A percentile compares a stretch with the other conserved stretches of the same genome.
These are phyloP conservation scores for Lota lota DNA, from an alignment of 2,113 vertebrate species.

Conservation along the genomic window DNA sequence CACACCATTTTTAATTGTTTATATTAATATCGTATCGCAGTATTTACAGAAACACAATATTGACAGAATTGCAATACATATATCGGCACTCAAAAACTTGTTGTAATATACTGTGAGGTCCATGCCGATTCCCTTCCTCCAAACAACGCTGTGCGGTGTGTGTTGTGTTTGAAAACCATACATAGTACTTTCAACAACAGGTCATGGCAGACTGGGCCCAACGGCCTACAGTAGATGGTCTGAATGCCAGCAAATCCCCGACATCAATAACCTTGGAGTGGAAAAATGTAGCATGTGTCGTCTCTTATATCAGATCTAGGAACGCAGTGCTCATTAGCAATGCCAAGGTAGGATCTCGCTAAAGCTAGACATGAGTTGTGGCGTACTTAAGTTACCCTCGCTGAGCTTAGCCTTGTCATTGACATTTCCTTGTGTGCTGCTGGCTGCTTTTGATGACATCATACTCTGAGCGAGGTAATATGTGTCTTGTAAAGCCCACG, in stretches of 20 bases:
- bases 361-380: conserved; percentile 23
- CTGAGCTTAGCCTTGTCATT: conserved; percentile 48
- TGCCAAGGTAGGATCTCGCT: conserved; percentile 14
- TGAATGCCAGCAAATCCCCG: conserved; percentile 38
- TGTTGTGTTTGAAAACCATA: not conserved
- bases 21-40: no score
- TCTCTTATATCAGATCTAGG: conserved; percentile 15
- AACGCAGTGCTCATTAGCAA: conserved; percentile 5
- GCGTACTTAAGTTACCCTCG: conserved; percentile 32
- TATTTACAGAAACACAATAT: no score
- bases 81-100: no score
- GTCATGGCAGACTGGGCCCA: conserved; percentile 5
- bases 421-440: conserved; percentile 63
- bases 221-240: conserved; percentile 24
- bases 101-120: not conserved
- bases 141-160: not conserved
- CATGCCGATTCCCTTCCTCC: no score
- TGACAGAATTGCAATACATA: no score
- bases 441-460: conserved; percentile 56
- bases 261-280: conserved; percentile 29
- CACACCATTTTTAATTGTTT: no score
- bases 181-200: conserved; percentile 4
- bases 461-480: conserved; percentile 38
- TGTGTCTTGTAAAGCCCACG: conserved; percentile 58
- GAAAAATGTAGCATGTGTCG: conserved; percentile 24